Percentiles rank a stretch among this genome's conserved stretches.
Conservation (phyloP, 2,888 invertebrate species). For the Plebejus argus region DNA sequence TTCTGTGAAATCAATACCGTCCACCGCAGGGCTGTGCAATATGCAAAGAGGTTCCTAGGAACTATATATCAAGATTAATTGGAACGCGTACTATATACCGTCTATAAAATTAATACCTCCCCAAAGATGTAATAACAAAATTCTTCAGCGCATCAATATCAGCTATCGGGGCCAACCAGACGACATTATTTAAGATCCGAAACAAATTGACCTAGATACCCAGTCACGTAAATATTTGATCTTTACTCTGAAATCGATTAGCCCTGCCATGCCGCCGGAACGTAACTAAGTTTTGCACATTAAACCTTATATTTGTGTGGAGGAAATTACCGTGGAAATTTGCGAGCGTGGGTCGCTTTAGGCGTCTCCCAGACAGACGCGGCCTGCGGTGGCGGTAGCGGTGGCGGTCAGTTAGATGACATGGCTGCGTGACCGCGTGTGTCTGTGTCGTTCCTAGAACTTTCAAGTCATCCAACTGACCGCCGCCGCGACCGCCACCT, state of each 20-base stretch:
- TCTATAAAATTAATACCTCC: not conserved
- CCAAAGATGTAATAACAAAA: not conserved
- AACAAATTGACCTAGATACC: slow-evolving; percentile 54
- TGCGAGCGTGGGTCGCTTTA: not conserved
- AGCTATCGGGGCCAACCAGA: slow-evolving; percentile 45
- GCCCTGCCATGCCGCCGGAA: slow-evolving; percentile 32
- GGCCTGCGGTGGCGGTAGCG: too few species aligned
- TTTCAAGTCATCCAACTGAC: too few species aligned
- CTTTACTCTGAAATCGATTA: slow-evolving; percentile 40
- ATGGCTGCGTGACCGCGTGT: too few species aligned
- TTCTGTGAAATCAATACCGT: slow-evolving; percentile 3
- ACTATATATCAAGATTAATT: not conserved
- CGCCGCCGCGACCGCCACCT: too few species aligned
- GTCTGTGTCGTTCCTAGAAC: too few species aligned
- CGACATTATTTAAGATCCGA: slow-evolving; percentile 46
- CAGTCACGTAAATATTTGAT: slow-evolving; percentile 52
- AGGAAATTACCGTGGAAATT: slow-evolving; percentile 29
- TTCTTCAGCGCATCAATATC: slow-evolving; percentile 41
- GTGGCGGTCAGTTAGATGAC: too few species aligned
- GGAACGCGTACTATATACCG: not conserved
- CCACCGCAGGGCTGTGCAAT: not conserved
- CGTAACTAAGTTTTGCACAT: slow-evolving; percentile 29
- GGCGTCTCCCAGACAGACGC: too few species aligned
- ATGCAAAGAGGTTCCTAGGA: not conserved
- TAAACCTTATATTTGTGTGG: slow-evolving; percentile 28